A percentile compares a stretch with the other conserved stretches of the same genome.
phyloP scores from a whole-genome alignment of 2,888 invertebrate genomes.

The Limnephilus marmoratus region DNA sequence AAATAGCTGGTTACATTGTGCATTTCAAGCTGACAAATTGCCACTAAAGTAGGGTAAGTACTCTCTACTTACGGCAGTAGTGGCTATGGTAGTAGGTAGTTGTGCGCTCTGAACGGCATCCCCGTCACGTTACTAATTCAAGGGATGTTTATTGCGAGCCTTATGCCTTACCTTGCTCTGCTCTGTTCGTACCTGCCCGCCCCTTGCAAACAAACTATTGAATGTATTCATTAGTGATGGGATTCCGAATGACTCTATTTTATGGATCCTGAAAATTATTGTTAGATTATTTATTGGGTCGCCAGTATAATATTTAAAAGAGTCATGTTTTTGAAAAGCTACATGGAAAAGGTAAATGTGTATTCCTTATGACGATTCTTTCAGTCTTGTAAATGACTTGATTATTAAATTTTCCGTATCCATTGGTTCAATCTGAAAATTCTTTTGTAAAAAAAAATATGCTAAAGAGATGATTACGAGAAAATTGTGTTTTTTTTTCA shows the following conservation, averaged over 20 bases:
- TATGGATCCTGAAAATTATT: not conserved
- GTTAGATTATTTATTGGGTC: too few species aligned
- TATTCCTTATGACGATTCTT: too few species aligned
- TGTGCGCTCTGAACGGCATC: not conserved
- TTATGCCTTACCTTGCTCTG: not conserved
- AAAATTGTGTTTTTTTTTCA: too few species aligned
- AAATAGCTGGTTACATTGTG: constrained; percentile 53
- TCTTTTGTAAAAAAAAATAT: too few species aligned
- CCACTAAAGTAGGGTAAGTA: constrained; percentile 47
- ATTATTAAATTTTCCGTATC: too few species aligned
- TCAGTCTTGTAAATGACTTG: too few species aligned
- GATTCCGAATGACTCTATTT: not conserved
- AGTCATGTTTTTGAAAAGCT: too few species aligned
- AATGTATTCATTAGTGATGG: constrained; percentile 4
- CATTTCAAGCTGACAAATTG: constrained; percentile 61
- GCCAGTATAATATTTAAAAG: too few species aligned
- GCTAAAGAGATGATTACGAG: too few species aligned
- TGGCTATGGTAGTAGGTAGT: not conserved
- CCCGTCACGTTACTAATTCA: constrained; percentile 43
- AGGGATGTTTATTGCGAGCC: constrained; percentile 39
- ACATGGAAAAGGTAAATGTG: too few species aligned
- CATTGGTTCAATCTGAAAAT: too few species aligned
- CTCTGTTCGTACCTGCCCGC: not conserved
- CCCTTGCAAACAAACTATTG: not conserved
- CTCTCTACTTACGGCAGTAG: not conserved